Evolutionary conservation across 2,888 invertebrate species (phyloP).

Genomic region (Campoletis raptor): DNA sequence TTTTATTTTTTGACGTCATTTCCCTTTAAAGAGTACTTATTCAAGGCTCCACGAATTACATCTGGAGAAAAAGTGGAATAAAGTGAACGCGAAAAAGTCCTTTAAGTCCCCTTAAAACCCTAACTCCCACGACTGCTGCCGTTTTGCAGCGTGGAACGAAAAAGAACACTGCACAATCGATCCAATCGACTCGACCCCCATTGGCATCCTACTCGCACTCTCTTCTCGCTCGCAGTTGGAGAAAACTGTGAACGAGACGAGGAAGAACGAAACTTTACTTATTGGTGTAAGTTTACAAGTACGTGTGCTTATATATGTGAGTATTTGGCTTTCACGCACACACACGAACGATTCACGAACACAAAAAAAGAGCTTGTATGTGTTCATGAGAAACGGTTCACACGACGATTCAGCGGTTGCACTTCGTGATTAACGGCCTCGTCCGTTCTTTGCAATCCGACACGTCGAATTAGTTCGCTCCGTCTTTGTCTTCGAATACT

Average conservation of each 20-base stretch:
- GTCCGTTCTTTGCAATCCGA: conserved; percentile 66
- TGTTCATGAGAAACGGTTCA: conserved; percentile 42
- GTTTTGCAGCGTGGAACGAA: conserved; percentile 29
- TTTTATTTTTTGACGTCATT: conserved; percentile 1
- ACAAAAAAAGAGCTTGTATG: conserved; percentile 8
- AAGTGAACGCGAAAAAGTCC: conserved; percentile 38
- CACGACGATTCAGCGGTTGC: conserved; percentile 46
- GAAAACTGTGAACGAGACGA: background rate
- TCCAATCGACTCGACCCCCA: conserved; percentile 36
- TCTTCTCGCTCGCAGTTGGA: conserved; percentile 5
- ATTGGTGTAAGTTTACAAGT: conserved; percentile 12
- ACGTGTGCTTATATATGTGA: background rate
- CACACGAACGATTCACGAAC: background rate
- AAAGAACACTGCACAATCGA: conserved; percentile 48
- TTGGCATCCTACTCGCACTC: conserved; percentile 27
- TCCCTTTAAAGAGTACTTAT: conserved; percentile 34
- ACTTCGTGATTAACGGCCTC: conserved; percentile 56
- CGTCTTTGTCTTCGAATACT: conserved; percentile 52
- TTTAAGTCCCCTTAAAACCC: conserved; percentile 42
- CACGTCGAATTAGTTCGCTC: conserved; percentile 66
- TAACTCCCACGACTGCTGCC: conserved; percentile 33
- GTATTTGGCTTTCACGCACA: background rate
- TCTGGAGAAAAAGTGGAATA: conserved; percentile 28
- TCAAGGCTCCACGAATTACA: conserved; percentile 28
- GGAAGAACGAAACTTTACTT: conserved; percentile 22